Base-by-base conservation (phyloP, 2,888 invertebrate species). In the Athetis lepigone region DNA sequence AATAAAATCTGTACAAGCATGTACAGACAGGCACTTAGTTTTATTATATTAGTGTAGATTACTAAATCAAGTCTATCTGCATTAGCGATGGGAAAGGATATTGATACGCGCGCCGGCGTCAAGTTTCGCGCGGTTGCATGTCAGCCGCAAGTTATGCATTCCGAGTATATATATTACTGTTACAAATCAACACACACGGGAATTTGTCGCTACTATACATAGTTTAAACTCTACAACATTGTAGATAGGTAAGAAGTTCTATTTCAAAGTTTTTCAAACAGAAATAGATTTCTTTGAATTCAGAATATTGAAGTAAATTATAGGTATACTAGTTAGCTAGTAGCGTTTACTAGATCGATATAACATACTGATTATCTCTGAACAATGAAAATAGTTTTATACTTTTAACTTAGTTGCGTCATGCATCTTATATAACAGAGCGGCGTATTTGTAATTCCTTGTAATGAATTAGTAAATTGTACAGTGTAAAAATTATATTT, bases 111-210 rank as follows among this genome's bases (percentile, higher is more conserved):
- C 61, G 78, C 67, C 29, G 78, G 90, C 82, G 75, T 93, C 89
- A 76, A 70, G 84, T 94, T 91, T 85, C 90, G 83, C 88, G 90
- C 87, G 91, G 91, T 88, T 79, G 80, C 75, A 80, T 50, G 77
- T 61, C 29, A 80, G 87, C 92, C 92, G 83, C 92, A 90, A 88
- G 86, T 81, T 86, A 85, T 85, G 85, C 85, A 82, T 83, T 85
- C 85, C 82, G 80, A 83, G 81, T 82, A 75, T 72, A 75, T 72
- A 74, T 73, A 76, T 79, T 77, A 69, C 87, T 85, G 85, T 91
- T 90, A 88, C 90, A 89, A 90, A 90, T 88, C 84, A 88, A 87
- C 81, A 83, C 88, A 82, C 89, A 81, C 77, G 89, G 86, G 90
- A 90, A 86, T 79, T 77, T 74, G 78, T 84, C 63, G 59, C 65